Percentiles rank a stretch among this genome's conserved stretches.
phyloP scores from a whole-genome alignment of 2,113 vertebrate species.

The Loxodonta africana region DNA sequence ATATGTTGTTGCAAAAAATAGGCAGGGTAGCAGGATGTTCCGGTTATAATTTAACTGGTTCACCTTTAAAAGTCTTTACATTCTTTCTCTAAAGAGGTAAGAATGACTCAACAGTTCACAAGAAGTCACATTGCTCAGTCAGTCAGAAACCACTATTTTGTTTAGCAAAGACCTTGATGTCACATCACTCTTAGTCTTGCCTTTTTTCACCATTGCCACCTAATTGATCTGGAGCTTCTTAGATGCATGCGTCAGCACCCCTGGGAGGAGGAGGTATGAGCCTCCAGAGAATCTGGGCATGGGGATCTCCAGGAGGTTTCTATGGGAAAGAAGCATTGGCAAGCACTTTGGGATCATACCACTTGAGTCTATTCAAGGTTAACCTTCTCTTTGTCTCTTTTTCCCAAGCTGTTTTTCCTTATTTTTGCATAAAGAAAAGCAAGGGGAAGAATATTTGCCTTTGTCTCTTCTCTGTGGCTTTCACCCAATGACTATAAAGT shows the following conservation, averaged over 20 bases:
- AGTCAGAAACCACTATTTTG: not conserved
- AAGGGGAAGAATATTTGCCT: constrained; percentile 5
- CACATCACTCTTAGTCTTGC: not conserved
- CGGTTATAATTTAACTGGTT: not conserved
- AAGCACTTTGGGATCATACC: not conserved
- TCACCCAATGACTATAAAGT: not conserved
- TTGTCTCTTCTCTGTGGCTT: not conserved
- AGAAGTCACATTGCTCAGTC: not conserved
- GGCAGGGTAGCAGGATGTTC: not conserved
- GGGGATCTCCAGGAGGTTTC: not conserved
- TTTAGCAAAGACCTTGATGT: not conserved
- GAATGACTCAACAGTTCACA: not conserved
- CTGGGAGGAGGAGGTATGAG: not conserved
- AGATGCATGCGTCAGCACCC: not conserved
- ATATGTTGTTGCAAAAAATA: not conserved
- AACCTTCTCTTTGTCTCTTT: not conserved
- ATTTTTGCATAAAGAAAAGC: constrained; percentile 36
- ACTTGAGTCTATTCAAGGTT: not conserved
- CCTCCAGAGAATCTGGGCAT: not conserved
- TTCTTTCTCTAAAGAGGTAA: not conserved
- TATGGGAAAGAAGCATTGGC: not conserved
- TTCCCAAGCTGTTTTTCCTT: not conserved
- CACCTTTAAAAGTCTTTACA: not conserved
- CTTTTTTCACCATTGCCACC: not conserved
- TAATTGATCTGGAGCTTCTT: not conserved